Base-by-base conservation (phyloP, 2,113 vertebrate species). In the Xiphophorus hellerii region DNA sequence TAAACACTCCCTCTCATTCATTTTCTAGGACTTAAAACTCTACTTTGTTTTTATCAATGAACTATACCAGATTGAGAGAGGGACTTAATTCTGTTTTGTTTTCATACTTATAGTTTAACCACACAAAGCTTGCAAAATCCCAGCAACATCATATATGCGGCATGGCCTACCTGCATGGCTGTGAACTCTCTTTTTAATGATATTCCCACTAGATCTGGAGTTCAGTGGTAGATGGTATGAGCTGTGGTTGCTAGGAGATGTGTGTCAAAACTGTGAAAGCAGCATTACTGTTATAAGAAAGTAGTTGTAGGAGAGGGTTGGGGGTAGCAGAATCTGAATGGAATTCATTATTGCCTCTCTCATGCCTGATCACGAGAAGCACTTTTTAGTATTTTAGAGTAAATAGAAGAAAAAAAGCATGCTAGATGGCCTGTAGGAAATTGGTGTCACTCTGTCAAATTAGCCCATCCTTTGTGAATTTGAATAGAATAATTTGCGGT, bases 401-500 rank as follows among this genome's bases (percentile, higher is more conserved):
- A 93, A 94, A 94, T 87, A 92, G 62, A 54, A 5, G 71, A 74
- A 84, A 74, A 74, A 83, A 66, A 48, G 42, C 42, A 69, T 71
- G 71, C 65, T 1, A 63, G 58, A 66, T 85, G 87, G 86, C 92
- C 92, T 81, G 67, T 82, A 86, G 92, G 84, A 94, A 94, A 94
- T 94, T 93, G 94, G 90, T 93, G 93, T 95, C 93, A 93, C 83
- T 90, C 82, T 51, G 75, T 88, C 73, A 92, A 94, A 94, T 93
- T 93, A 93, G 89, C 54, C n/a, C 35, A 17, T 86, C 83, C 78
- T 91, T 92, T 82, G 78, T 91, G 93, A 93, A 93, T 93, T 77
- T 85, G 84, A 93, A 94, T 88, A 88, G 91, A 88, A 91, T 91
- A 80, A 94, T 94, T 94, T 91, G 87, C 69, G 82, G 86, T 78